These are phyloP conservation scores for Hecatera dysodea DNA, from an alignment of 2,888 invertebrate genomes.

Conservation along the genomic window DNA sequence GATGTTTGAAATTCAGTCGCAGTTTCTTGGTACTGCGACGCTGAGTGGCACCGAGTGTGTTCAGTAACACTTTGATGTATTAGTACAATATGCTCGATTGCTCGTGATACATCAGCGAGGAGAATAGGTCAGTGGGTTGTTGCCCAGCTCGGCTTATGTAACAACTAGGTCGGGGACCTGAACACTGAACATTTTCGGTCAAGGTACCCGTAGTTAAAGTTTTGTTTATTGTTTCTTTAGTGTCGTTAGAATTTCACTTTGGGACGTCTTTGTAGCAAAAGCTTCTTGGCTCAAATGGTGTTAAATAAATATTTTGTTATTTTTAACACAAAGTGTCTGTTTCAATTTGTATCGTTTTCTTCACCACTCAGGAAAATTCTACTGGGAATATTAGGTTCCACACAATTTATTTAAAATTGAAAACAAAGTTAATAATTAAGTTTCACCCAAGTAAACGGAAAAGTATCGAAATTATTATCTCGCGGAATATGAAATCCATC, in stretches of 20 bases:
- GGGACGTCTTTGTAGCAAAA: background rate
- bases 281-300: background rate
- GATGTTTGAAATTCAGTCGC: constrained; percentile 25
- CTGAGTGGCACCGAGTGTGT: constrained; percentile 14
- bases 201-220: constrained; percentile 53
- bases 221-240: constrained; percentile 48
- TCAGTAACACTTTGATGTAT: constrained; percentile 40
- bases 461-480: constrained; percentile 25
- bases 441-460: constrained; percentile 27
- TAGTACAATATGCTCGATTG: constrained; percentile 70
- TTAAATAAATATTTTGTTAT: constrained; percentile 8
- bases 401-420: background rate
- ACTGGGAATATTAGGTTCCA: background rate
- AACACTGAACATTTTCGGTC: constrained; percentile 62
- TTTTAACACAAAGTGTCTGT: background rate
- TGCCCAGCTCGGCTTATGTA: constrained; percentile 74
- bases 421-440: constrained; percentile 17
- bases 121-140: constrained; percentile 75
- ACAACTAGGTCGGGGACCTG: constrained; percentile 70
- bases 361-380: background rate
- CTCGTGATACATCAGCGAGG: constrained; percentile 74
- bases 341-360: constrained; percentile 6
- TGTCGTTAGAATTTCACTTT: constrained; percentile 10
- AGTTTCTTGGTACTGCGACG: constrained; percentile 27
- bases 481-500: constrained; percentile 66